phyloP scores from a whole-genome alignment of 2,113 vertebrate species.

The Oreocharis arfaki region DNA sequence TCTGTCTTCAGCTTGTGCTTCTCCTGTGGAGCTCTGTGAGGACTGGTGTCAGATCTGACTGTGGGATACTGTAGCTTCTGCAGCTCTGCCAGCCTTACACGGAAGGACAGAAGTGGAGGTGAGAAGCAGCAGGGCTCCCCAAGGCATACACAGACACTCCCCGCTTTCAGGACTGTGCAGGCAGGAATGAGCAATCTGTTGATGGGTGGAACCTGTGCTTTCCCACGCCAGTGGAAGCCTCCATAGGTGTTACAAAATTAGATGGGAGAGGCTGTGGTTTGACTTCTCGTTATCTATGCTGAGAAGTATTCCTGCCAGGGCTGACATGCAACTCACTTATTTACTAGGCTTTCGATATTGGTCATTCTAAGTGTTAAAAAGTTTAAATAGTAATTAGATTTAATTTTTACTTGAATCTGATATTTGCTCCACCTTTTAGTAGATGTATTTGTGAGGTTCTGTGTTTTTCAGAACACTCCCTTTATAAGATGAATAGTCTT shows the following conservation, averaged over 20 bases:
- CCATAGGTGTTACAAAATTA: background rate
- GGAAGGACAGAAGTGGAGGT: background rate
- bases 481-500: background rate
- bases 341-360: background rate
- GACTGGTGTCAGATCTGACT: background rate
- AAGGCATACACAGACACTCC: background rate
- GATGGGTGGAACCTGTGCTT: background rate
- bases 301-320: background rate
- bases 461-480: background rate
- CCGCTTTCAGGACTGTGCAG: background rate
- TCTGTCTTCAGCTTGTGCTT: background rate
- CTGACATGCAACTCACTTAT: background rate
- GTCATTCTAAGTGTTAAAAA: background rate
- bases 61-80: background rate
- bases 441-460: background rate
- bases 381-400: background rate
- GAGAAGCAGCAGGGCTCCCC: background rate
- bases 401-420: background rate
- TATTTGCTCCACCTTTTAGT: background rate
- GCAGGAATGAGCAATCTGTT: background rate
- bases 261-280: background rate
- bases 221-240: background rate
- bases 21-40: background rate
- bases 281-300: background rate
- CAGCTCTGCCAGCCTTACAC: rapidly evolving